Base-by-base conservation (phyloP, 2,797 vertebrate species). In the Gymnoscopelus microlampas region DNA sequence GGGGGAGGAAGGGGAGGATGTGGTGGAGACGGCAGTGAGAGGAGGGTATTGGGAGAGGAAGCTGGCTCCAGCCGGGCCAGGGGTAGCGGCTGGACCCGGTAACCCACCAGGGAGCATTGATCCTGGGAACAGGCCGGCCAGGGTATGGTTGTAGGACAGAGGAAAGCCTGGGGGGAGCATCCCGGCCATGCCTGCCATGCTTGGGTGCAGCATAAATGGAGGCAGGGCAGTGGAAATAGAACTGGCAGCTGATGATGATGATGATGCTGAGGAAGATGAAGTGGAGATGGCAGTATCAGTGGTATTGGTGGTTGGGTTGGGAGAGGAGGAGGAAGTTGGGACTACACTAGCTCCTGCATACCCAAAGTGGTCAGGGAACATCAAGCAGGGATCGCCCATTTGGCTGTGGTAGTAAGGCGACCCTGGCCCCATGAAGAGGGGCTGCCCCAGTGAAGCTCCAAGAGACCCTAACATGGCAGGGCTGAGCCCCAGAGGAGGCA, bases 371-470 rank as follows among this genome's bases (percentile, higher is more conserved):
- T 98, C 96, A 75, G 95, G 94, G 83, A 96, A 96, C 89, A 95
- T 92, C 89, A 95, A 93, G 76, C 93, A 89, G 71, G 95, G 91
- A 85, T 97, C 95, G 49, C 95, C 92, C 76, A 97, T 90, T 80
- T 96, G 94, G 76, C 91, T 84, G 78, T 94, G 95, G 91, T 95
- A 97, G 72, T 96, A 97, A 85, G 95, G 94, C 26, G 94, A 94
- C 66, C 94, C 91, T 35, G 94, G 73, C 70, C 96, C 95, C 94
- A 96, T 90, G 78, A 95, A 96, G 73, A 96, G 89, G 44, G 95
- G 93, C 85, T 95, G 96, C 81, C 95, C 93, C 82, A 95, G 87
- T 24, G 96, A 93, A 75, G 95, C 94, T 51, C 94, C 93, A 81
- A 92, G 89, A 54, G 94, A 91, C 86, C 94, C 93, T 83, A 95